These are phyloP conservation scores for Amblyteles armatorius DNA, from an alignment of 2,888 invertebrate species.

Conservation along the genomic window DNA sequence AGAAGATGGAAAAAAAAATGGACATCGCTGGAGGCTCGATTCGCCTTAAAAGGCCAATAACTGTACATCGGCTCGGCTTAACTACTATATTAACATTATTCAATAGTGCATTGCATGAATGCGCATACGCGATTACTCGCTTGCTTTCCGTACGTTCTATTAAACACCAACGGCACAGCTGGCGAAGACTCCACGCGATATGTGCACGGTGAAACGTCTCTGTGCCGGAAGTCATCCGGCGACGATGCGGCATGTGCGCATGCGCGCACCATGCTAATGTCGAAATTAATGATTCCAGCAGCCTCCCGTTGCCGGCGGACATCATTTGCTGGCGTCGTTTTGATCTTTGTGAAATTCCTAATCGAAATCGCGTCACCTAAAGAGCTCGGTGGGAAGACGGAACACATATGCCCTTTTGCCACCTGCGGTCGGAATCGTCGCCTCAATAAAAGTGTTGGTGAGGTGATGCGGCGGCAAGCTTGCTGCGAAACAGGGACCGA, in stretches of 20 bases:
- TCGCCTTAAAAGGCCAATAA: not conserved
- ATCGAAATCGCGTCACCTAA: conserved; percentile 23
- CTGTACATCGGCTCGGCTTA: not conserved
- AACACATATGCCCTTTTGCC: too few relatives aligned
- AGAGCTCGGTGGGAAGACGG: not conserved
- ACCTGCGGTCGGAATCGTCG: too few relatives aligned
- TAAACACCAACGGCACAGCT: conserved; percentile 38
- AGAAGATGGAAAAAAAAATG: not conserved
- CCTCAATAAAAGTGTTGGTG: too few relatives aligned
- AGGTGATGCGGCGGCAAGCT: too few relatives aligned
- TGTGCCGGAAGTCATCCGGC: conserved; percentile 56
- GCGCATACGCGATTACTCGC: not conserved
- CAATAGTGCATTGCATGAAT: conserved; percentile 1
- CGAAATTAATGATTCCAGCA: conserved; percentile 52
- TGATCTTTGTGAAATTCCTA: conserved; percentile 10
- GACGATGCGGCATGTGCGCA: conserved; percentile 24
- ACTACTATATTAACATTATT: conserved; percentile 8
- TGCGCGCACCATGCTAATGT: conserved; percentile 23
- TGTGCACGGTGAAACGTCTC: conserved; percentile 26
- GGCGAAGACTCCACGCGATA: conserved; percentile 26
- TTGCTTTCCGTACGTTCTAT: conserved; percentile 20
- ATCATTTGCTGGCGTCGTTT: conserved; percentile 42
- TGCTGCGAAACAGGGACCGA: too few relatives aligned
- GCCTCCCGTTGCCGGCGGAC: conserved; percentile 16
- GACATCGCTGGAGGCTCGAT: not conserved